phyloP scores from a whole-genome alignment of 2,888 invertebrate genomes.

The Euphydryas editha region DNA sequence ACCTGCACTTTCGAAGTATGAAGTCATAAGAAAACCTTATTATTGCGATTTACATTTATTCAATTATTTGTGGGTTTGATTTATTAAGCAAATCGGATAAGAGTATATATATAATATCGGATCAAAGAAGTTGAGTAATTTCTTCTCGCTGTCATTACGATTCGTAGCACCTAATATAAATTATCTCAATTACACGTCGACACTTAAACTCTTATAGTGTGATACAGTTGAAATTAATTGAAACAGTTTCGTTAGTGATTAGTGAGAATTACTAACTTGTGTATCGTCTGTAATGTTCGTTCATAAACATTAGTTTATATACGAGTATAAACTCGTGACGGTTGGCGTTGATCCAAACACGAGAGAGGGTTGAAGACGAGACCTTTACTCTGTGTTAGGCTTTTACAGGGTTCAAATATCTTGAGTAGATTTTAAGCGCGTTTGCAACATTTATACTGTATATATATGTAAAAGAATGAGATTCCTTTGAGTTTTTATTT shows the following conservation, averaged over 20 bases:
- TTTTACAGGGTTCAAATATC: constrained; percentile 5
- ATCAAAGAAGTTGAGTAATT: no score
- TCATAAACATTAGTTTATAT: constrained; percentile 27
- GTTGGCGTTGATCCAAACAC: constrained; percentile 30
- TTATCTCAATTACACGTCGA: constrained; percentile 2
- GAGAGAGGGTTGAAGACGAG: constrained; percentile 12
- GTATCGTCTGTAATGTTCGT: constrained; percentile 21
- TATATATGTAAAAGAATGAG: neutral
- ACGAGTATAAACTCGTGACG: constrained; percentile 23
- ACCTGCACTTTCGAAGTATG: no score
- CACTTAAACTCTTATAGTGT: neutral
- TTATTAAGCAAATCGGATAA: no score
- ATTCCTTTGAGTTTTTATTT: no score
- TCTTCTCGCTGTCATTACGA: neutral
- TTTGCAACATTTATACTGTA: neutral
- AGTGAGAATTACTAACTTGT: constrained; percentile 22
- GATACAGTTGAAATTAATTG: neutral
- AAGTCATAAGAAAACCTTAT: no score
- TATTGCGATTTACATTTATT: no score
- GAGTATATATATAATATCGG: neutral
- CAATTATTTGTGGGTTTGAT: no score
- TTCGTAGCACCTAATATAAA: neutral
- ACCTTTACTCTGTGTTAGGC: constrained; percentile 17
- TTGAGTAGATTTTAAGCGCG: constrained; percentile 5
- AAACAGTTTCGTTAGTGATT: constrained; percentile 14